A percentile compares a stretch with the other conserved stretches of the same genome.
Conservation (phyloP, 2,113 vertebrate species). For the Myrmecobius fasciatus region DNA sequence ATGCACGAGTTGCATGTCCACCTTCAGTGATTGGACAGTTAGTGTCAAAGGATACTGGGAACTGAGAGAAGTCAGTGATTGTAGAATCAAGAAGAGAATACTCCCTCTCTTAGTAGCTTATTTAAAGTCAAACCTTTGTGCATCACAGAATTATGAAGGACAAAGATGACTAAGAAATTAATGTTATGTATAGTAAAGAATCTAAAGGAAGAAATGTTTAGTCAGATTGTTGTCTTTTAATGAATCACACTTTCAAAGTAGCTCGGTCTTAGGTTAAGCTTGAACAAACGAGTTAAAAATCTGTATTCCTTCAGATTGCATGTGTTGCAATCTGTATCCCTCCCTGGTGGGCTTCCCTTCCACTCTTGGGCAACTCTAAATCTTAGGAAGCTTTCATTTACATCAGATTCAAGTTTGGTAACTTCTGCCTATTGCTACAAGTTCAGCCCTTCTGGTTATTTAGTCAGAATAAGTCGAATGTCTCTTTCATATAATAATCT, state of each 20-base stretch:
- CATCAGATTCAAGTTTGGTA: no score
- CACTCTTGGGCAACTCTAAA: background rate
- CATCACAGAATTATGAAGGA: constrained; percentile 56
- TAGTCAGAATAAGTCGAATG: background rate
- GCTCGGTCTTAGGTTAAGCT: constrained; percentile 61
- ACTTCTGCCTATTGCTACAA: background rate
- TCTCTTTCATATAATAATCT: background rate
- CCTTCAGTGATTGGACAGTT: constrained; percentile 72
- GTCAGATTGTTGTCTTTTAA: constrained; percentile 64
- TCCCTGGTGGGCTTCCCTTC: background rate
- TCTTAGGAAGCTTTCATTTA: no score
- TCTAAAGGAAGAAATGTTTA: constrained; percentile 50
- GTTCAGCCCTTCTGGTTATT: background rate
- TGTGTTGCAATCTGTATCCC: background rate
- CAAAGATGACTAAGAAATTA: constrained; percentile 52
- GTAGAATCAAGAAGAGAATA: constrained; percentile 72
- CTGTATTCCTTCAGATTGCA: background rate
- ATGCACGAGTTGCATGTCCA: constrained; percentile 72
- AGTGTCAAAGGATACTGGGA: constrained; percentile 66
- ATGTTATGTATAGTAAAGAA: constrained; percentile 58
- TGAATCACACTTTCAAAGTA: constrained; percentile 69
- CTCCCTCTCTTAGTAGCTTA: constrained; percentile 67
- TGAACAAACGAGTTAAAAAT: constrained; percentile 72
- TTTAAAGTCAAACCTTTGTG: constrained; percentile 70
- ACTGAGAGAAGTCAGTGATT: constrained; percentile 71